phyloP scores from a whole-genome alignment of 2,888 invertebrate genomes.

The Conistra vaccinii region DNA sequence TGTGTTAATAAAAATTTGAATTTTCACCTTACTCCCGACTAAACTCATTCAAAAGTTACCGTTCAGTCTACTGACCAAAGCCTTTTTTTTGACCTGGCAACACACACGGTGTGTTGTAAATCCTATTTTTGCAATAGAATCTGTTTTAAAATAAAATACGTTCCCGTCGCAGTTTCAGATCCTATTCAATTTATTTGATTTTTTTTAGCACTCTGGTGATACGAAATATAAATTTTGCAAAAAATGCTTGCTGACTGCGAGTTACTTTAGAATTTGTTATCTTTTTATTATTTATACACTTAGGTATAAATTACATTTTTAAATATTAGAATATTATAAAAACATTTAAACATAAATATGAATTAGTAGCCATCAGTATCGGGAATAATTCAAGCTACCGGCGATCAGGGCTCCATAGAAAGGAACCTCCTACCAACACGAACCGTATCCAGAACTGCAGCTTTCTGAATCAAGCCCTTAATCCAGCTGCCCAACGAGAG shows the following conservation, averaged over 20 bases:
- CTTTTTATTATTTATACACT: neutral
- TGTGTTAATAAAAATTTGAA: constrained; percentile 4
- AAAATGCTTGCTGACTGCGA: constrained; percentile 2
- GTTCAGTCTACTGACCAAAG: constrained; percentile 25
- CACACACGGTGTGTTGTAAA: constrained; percentile 11
- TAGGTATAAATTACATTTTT: neutral
- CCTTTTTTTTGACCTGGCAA: constrained; percentile 37
- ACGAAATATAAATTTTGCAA: neutral
- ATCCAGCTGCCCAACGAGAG: too few relatives aligned
- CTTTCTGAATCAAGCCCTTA: neutral
- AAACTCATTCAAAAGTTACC: constrained; percentile 34
- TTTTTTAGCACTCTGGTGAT: neutral
- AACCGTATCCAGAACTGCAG: neutral
- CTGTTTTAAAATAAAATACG: constrained; percentile 37
- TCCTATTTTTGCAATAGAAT: constrained; percentile 31
- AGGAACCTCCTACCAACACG: neutral
- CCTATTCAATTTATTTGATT: constrained; percentile 32
- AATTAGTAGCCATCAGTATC: neutral
- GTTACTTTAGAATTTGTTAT: neutral
- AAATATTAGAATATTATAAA: neutral
- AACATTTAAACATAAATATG: neutral
- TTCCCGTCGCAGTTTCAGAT: constrained; percentile 11
- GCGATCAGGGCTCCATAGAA: neutral
- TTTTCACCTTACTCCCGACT: neutral
- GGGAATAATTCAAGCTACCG: too few relatives aligned